Conservation (phyloP, 2,797 vertebrate species). For the Sphenodon punctatus region DNA sequence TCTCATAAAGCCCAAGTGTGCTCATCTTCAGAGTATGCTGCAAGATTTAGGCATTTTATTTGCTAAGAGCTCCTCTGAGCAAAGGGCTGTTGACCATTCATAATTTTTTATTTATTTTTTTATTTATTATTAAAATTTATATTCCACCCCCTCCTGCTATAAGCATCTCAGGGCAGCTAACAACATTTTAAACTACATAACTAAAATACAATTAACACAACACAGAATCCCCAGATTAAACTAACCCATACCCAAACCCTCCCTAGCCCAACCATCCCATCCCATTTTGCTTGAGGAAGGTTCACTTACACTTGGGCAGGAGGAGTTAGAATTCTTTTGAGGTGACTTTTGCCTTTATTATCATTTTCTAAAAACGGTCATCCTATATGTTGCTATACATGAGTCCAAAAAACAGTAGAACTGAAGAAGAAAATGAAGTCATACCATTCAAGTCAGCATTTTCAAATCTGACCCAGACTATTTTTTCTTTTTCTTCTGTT, state of each 20-base stretch:
- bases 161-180: no score
- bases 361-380: not conserved
- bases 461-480: slow-evolving; percentile 97
- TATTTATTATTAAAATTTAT: no score
- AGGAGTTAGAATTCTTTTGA: not conserved
- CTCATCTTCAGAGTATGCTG: not conserved
- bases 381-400: not conserved
- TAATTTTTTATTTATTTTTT: no score
- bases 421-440: not conserved
- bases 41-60: not conserved
- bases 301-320: not conserved
- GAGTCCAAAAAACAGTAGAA: not conserved
- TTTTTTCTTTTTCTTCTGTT: slow-evolving; percentile 97
- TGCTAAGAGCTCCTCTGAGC: no score
- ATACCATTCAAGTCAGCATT: slow-evolving; percentile 91
- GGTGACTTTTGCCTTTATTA: not conserved
- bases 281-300: not conserved
- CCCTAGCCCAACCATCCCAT: no score
- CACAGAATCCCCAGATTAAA: no score
- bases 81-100: not conserved
- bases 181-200: no score
- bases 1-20: not conserved
- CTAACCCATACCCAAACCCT: no score
- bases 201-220: no score
- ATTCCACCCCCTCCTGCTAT: no score